Percentiles rank a stretch among this genome's conserved stretches.
Evolutionary conservation across 2,888 invertebrate genomes (phyloP).

Genomic region (Heteromyza rotundicornis): DNA sequence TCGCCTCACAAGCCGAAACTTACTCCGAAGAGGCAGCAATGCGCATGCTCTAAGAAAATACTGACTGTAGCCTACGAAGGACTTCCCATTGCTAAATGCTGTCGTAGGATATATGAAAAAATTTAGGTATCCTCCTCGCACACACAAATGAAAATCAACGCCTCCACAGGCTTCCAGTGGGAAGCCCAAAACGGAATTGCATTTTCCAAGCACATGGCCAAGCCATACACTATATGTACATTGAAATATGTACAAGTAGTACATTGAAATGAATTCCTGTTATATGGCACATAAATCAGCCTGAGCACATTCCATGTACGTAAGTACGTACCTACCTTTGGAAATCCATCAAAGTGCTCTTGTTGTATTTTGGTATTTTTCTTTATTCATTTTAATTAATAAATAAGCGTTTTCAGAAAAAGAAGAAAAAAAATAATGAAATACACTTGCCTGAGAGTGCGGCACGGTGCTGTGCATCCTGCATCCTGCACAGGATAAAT

Average conservation of each 20-base stretch:
- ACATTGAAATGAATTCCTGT: slow-evolving; percentile 24
- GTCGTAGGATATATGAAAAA: slow-evolving; percentile 9
- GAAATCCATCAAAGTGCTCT: slow-evolving; percentile 51
- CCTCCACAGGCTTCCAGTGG: slow-evolving; percentile 49
- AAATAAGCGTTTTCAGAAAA: slow-evolving; percentile 45
- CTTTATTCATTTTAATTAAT: slow-evolving; percentile 48
- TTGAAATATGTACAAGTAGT: neutral
- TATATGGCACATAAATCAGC: neutral
- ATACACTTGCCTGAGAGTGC: slow-evolving; percentile 22
- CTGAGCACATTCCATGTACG: slow-evolving; percentile 2
- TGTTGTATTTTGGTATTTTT: slow-evolving; percentile 35
- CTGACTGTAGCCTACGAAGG: slow-evolving; percentile 33
- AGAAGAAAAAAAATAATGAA: too few species aligned
- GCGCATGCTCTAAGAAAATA: slow-evolving; percentile 32
- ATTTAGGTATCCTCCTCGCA: slow-evolving; percentile 30
- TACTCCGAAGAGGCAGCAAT: neutral
- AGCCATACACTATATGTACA: neutral
- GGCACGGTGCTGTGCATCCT: slow-evolving; percentile 25
- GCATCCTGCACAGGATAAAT: slow-evolving; percentile 30
- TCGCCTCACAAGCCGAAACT: neutral
- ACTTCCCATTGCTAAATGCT: slow-evolving; percentile 44
- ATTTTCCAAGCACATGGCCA: slow-evolving; percentile 27
- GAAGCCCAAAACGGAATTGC: slow-evolving; percentile 30
- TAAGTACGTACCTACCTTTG: slow-evolving; percentile 37
- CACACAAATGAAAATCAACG: slow-evolving; percentile 36